phyloP scores from a whole-genome alignment of 2,113 vertebrate genomes.

The Serilophus lunatus region DNA sequence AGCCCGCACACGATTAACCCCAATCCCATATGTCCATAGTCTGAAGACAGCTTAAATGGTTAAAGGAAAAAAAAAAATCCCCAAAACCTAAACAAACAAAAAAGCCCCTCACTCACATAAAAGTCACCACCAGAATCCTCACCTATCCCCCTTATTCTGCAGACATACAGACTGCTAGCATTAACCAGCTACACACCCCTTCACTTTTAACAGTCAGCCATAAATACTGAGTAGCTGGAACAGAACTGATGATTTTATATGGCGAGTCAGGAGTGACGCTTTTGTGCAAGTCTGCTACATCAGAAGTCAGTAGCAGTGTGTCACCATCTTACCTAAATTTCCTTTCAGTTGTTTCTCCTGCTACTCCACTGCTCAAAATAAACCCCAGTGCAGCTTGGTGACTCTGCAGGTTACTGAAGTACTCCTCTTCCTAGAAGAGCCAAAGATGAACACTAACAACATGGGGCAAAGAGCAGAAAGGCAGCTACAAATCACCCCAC shows the following conservation, averaged over 20 bases:
- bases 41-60: not conserved
- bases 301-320: not conserved
- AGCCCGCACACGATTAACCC: not conserved
- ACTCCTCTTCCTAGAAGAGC: not conserved
- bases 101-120: not conserved
- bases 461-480: not conserved
- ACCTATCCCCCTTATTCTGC: not conserved
- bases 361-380: not conserved
- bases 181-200: not conserved
- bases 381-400: not conserved
- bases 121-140: not conserved
- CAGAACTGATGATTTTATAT: not conserved
- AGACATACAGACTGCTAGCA: not conserved
- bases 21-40: not conserved
- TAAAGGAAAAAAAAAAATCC: not conserved
- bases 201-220: not conserved
- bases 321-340: not conserved
- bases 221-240: not conserved
- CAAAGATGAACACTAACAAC: not conserved
- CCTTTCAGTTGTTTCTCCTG: not conserved
- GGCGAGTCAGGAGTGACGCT: not conserved
- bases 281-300: not conserved
- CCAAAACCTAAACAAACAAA: not conserved
- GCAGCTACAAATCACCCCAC: not conserved
- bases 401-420: not conserved